These are phyloP conservation scores for Stramonita haemastoma DNA, from an alignment of 2,888 invertebrate species.

Conservation along the genomic window DNA sequence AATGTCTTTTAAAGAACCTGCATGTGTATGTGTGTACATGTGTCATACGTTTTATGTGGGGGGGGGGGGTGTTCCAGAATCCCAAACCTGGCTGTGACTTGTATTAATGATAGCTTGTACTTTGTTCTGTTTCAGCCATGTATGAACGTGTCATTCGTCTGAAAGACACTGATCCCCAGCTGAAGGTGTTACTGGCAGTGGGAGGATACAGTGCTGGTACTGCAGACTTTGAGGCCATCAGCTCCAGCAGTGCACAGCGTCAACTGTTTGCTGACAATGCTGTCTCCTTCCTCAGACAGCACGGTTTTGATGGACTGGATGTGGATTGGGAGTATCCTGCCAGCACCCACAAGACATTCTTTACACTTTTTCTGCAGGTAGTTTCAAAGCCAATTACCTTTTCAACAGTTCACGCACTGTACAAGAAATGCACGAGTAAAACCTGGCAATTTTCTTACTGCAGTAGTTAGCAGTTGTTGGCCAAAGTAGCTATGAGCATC, in stretches of 20 bases:
- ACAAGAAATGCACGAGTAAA: too few relatives aligned
- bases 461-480: too few relatives aligned
- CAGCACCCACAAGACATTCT: background rate
- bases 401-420: too few relatives aligned
- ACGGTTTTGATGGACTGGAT: conserved; percentile 34
- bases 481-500: too few relatives aligned
- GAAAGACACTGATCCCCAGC: background rate
- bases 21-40: too few relatives aligned
- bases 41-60: too few relatives aligned
- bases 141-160: background rate
- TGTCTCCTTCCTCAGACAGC: conserved; percentile 16
- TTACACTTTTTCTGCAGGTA: background rate
- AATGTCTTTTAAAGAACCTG: too few relatives aligned
- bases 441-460: too few relatives aligned
- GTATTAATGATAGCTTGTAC: too few relatives aligned
- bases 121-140: background rate
- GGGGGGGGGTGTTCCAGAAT: too few relatives aligned
- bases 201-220: conserved; percentile 79
- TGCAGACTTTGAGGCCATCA: conserved; percentile 28
- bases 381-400: background rate
- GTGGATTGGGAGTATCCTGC: conserved; percentile 38
- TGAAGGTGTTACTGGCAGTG: conserved; percentile 21
- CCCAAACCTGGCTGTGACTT: too few relatives aligned
- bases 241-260: conserved; percentile 7
- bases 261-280: conserved; percentile 35